Evolutionary conservation across 2,888 invertebrate genomes (phyloP).

Genomic region (Mimachlamys varia): DNA sequence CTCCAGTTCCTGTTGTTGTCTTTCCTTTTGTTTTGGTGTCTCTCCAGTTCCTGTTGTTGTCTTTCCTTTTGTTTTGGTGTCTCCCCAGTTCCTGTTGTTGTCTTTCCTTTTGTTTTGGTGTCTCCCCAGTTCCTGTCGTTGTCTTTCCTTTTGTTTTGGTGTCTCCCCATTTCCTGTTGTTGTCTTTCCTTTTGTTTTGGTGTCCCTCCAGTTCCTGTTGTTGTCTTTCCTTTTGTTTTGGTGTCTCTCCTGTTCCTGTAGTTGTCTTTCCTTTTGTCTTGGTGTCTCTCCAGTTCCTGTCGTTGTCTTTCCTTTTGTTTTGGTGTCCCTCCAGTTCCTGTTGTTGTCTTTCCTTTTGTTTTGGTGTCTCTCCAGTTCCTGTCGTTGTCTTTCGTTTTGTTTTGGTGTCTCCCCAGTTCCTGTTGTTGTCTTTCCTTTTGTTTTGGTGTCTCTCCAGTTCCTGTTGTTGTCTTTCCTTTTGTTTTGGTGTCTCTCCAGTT

Average conservation of each 20-base stretch:
- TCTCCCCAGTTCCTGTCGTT: neutral
- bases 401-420: no score
- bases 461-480: neutral
- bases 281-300: neutral
- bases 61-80: neutral
- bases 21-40: neutral
- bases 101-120: neutral
- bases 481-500: neutral
- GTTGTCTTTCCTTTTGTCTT: neutral
- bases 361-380: no score
- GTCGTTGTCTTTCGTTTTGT: no score
- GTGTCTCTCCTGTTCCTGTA: neutral
- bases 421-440: no score
- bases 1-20: no score
- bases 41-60: neutral
- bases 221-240: neutral
- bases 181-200: no score
- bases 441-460: neutral
- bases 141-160: no score
- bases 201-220: no score
- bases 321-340: neutral
- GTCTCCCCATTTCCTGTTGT: no score
- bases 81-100: neutral
- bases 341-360: no score
- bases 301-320: neutral